Conservation (phyloP, 2,888 invertebrate genomes). For the Archips crataeganus region DNA sequence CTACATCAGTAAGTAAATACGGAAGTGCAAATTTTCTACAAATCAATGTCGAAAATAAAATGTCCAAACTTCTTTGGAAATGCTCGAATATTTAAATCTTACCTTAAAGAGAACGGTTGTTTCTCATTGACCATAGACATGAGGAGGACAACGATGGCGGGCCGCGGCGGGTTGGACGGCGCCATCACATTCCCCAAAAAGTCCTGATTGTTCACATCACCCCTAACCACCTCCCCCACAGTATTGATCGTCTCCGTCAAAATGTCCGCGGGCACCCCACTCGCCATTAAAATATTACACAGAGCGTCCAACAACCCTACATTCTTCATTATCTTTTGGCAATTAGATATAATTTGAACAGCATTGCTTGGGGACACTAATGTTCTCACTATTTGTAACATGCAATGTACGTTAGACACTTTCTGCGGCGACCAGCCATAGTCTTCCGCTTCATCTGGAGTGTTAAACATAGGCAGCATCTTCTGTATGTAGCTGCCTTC, state of each 20-base stretch:
- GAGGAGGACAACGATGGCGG: constrained; percentile 96
- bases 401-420: constrained; percentile 96
- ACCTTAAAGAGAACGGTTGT: constrained; percentile 92
- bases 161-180: constrained; percentile 96
- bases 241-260: constrained; percentile 98
- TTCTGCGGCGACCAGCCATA: constrained; percentile 97
- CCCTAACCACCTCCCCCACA: constrained; percentile 97
- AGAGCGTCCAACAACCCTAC: constrained; percentile 88
- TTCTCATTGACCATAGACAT: constrained; percentile 99
- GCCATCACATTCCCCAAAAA: constrained; percentile 96
- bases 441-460: constrained; percentile 90
- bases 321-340: constrained; percentile 95
- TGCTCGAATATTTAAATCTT: constrained; percentile 36
- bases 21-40: no score
- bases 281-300: constrained; percentile 97
- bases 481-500: constrained; percentile 98
- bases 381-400: constrained; percentile 95
- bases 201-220: constrained; percentile 96
- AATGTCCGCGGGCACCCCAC: constrained; percentile 98
- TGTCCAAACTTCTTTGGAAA: no score
- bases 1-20: no score
- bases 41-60: no score
- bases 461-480: constrained; percentile 94
- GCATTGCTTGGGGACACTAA: constrained; percentile 98
- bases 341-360: constrained; percentile 91